Evolutionary conservation across 2,797 vertebrate genomes (phyloP), one percentile per base, ranked within the genome.

Genomic region (Champsocephalus gunnari): DNA sequence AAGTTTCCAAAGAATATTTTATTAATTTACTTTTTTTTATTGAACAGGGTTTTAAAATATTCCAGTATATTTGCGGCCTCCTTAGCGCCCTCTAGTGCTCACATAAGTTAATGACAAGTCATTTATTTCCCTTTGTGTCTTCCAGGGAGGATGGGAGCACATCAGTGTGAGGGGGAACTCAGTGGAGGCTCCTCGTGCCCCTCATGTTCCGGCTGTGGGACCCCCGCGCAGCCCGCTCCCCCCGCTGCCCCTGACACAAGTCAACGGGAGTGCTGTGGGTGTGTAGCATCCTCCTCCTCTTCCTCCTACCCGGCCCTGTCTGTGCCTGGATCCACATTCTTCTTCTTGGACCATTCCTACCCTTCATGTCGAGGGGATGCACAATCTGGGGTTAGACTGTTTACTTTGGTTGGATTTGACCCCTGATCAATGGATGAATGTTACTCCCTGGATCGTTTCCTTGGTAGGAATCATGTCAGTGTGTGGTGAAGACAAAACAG

Each of bases 131-230:
- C 12, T 28, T 5, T 21, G 10, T 19, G 9, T 2, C 56, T 54
- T 79, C 3, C 82, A 99, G 98, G 98, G 98, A n/a, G 98, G 98
- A 62, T 99, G 98, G 98, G 96, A 97, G 67, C 95, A 99, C 84
- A 81, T 98, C 80, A 97, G 95, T 12, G 90, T 99, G 73, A 93
- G 98, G 80, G 98, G 96, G 72, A 98, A 98, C 75, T 91, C 96
- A 0, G 90, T 89, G 2, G 95, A 96, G 72, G 88, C 92, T 16
- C 83, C 92, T 4, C 93, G 93, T 2, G 73, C 65, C 0, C 7
- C 87, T 2, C 77, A 82, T 24, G 78, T 67, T 21, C 54, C 72
- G 48, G 41, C 73, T 0, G 49, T 47, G 0, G 90, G 79, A 21
- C 60, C 92, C 34, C 80, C 86, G 9, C 90, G 82, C 66, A 83